Evolutionary conservation across 2,797 vertebrate species (phyloP).

Genomic region (Bovichtus diacanthus): DNA sequence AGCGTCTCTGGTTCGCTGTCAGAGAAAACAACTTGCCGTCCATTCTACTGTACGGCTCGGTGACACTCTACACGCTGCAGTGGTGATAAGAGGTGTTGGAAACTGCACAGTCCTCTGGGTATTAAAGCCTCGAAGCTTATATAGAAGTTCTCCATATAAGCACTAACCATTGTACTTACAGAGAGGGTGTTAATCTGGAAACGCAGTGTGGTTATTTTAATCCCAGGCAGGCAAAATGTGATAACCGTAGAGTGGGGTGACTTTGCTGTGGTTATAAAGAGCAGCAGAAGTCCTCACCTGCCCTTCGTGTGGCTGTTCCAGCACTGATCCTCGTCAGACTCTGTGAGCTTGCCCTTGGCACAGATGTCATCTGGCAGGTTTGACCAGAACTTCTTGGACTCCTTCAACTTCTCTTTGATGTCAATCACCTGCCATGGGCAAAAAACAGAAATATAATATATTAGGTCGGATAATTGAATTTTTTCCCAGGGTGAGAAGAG

Average conservation of each 20-base stretch:
- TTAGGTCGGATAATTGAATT: constrained; percentile 17
- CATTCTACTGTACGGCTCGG: constrained; percentile 42
- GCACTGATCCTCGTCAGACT: constrained; percentile 92
- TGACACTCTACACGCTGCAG: constrained; percentile 50
- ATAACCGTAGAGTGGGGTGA: constrained; percentile 60
- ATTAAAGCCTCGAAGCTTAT: constrained; percentile 68
- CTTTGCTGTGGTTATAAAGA: constrained; percentile 48
- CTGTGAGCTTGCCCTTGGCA: constrained; percentile 88
- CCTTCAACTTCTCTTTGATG: constrained; percentile 94
- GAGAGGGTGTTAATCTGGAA: constrained; percentile 70
- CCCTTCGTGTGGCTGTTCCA: constrained; percentile 98
- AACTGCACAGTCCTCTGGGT: constrained; percentile 59
- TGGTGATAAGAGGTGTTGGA: constrained; percentile 63
- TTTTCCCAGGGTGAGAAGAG: constrained; percentile 15
- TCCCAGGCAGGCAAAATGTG: constrained; percentile 71
- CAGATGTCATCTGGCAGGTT: constrained; percentile 93
- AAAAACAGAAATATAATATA: constrained; percentile 61
- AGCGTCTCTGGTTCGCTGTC: constrained; percentile 58
- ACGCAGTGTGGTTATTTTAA: constrained; percentile 75
- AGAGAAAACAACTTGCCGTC: constrained; percentile 52
- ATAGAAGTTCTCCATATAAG: constrained; percentile 65
- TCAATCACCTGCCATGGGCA: constrained; percentile 89
- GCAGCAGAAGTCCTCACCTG: constrained; percentile 85
- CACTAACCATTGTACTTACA: constrained; percentile 60
- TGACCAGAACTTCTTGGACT: constrained; percentile 97